phyloP scores from a whole-genome alignment of 2,113 vertebrate genomes.

The Salvelinus namaycush region DNA sequence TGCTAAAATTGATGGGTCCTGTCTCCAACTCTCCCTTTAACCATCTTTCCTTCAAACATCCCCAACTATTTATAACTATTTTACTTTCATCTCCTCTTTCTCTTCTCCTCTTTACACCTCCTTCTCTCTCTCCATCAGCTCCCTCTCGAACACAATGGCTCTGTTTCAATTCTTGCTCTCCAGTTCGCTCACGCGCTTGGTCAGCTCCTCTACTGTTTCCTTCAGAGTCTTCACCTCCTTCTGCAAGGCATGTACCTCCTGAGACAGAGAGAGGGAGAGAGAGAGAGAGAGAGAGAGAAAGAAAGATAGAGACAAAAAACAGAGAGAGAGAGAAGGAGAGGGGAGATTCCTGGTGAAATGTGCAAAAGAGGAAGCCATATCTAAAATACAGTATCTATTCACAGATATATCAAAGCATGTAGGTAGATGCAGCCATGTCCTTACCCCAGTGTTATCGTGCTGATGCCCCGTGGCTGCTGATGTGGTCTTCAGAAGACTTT shows the following conservation, averaged over 20 bases:
- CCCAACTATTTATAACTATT: neutral
- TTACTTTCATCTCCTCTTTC: slow-evolving; percentile 2
- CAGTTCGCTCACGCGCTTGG: slow-evolving; percentile 74
- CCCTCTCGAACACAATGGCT: slow-evolving; percentile 12
- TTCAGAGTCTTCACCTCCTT: slow-evolving; percentile 79
- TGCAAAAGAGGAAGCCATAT: neutral
- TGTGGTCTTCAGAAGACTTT: slow-evolving; percentile 79
- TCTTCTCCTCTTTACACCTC: neutral
- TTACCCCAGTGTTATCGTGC: slow-evolving; percentile 59
- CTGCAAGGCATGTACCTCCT: slow-evolving; percentile 74
- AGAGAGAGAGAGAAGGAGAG: neutral
- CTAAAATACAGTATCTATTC: neutral
- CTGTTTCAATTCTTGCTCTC: slow-evolving; percentile 70
- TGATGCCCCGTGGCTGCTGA: slow-evolving; percentile 18
- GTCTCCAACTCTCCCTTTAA: slow-evolving; percentile 13
- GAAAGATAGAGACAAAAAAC: slow-evolving; percentile 15
- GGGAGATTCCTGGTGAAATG: neutral
- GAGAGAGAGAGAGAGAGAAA: slow-evolving; percentile 25
- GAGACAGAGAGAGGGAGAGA: neutral
- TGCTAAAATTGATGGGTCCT: slow-evolving; percentile 9
- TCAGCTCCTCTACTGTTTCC: slow-evolving; percentile 73
- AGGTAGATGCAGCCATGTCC: slow-evolving; percentile 3
- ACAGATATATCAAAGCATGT: too few relatives aligned
- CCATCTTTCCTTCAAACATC: neutral
- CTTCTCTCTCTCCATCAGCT: slow-evolving; percentile 4